Evolutionary conservation across 1,140 invertebrate genomes (phyloP), one percentile per base, ranked within the genome.

Genomic region (Euwallacea similis): DNA sequence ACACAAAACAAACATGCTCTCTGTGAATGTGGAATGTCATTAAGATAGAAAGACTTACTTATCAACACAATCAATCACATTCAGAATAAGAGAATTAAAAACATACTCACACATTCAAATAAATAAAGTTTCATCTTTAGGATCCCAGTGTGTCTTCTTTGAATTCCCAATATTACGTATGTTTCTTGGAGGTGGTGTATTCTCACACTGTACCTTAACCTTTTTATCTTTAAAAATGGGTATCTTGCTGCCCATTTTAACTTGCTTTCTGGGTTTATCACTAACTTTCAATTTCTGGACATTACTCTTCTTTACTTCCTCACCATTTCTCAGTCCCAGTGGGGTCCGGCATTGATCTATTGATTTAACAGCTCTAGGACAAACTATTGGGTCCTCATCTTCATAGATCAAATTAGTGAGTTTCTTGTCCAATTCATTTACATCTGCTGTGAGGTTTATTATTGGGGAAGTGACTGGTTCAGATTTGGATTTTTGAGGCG

Each of bases 331-430:
- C 13, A 67, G 66, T 42, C 74, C 67, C 54, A 80, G 71, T n/a
- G 79, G 78, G 11, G 76, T 77, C 7, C 78, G 61, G 53, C 68
- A 73, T 47, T 64, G 71, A 16, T 69, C 66, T 43, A 58, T 71
- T 9, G 66, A 16, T 69, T 75, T 73, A 0, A 73, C 50, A 43
- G 66, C 70, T 73, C 59, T 72, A 9, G 71, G 70, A 46, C 61
- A 75, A 21, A 74, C 67, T 9, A 72, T 68, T 46, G 72, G 43
- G 44, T 75, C 74, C n/a, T 74, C 69, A 74, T 80, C 78, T 74
- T 79, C 76, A 62, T 79, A 79, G 33, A 80, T 80, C 9, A 80
- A 61, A 61, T 78, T 77, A 8, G 78, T 77, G 13, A 80, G 63
- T 76, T 80, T 80, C 63, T 76, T 75, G 71, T 79, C 75, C 50